Base-by-base conservation (phyloP, 2,888 invertebrate species). In the Acrobasis suavella region DNA sequence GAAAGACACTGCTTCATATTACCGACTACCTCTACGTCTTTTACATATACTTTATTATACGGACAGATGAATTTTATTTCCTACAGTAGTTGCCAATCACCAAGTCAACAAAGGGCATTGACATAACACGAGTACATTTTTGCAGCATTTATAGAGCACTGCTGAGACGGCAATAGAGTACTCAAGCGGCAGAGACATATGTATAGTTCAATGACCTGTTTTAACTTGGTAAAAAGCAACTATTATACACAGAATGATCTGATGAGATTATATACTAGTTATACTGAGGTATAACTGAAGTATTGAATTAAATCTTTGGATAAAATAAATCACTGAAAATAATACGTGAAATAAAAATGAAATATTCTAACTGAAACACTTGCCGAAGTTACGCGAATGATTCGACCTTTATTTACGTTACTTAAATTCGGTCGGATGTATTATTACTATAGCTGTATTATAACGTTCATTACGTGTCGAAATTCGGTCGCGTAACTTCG, bases 241-340 rank as follows among this genome's bases (percentile, higher is more conserved):
- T 54, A 54, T 16, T 62, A 42, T 50, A 46, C 52, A 32, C 60
- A 58, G 14, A 56, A 51, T 49, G 60, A 49, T 58, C 52, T 63
- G 63, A 42, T 60, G 65, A 61, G 22, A 32, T 52, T 67, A 55
- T 67, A 55, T 63, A 66, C 56, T 17, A 56, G 74, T 70, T 80
- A 79, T 77, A 77, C 71, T 50, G 15, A 39, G 46, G 72, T 76
- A 80, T 77, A 82, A 79, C 74, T 64, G 69, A 67, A 56, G 51
- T 22, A 63, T 61, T 51, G 67, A 69, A 69, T 39, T 56, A 71
- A 69, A 77, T 85, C 83, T 85, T 85, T 85, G 85, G 85, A 78
- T 72, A 74, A 71, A 56, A 80, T 69, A 64, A 80, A 80, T 74
- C 73, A 80, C 75, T 74, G 69, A 67, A 69, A 50, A 69, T 71